A percentile compares a stretch with the other conserved stretches of the same genome.
Conservation (phyloP, 2,113 vertebrate genomes). For the Potamarius usumacintae region DNA sequence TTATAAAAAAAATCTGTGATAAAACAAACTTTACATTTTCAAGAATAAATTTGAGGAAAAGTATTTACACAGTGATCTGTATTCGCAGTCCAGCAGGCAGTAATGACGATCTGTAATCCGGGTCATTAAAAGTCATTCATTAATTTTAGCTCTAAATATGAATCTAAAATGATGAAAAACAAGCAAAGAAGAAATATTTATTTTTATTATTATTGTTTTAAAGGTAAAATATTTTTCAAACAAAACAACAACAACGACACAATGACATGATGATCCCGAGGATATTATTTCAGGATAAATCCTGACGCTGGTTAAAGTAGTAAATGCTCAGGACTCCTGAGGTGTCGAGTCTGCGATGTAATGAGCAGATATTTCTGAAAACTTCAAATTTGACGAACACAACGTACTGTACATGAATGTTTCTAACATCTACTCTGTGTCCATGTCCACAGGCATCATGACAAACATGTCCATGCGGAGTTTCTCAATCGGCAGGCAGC, state of each 20-base stretch:
- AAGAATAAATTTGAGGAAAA: background rate
- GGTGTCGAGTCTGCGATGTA: background rate
- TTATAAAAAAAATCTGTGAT: too few relatives aligned
- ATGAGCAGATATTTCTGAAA: background rate
- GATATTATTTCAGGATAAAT: too few relatives aligned
- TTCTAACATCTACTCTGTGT: background rate
- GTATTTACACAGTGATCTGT: background rate
- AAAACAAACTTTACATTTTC: too few relatives aligned
- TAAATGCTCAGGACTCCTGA: background rate
- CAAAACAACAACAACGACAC: too few relatives aligned
- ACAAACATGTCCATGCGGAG: constrained; percentile 73
- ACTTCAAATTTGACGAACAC: background rate
- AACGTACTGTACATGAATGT: too few relatives aligned
- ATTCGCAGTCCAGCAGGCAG: background rate
- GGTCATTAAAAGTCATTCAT: too few relatives aligned
- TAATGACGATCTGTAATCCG: background rate
- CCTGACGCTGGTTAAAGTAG: background rate
- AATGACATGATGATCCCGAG: too few relatives aligned
- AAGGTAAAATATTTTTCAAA: too few relatives aligned
- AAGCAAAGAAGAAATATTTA: too few relatives aligned
- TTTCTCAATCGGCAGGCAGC: constrained; percentile 68
- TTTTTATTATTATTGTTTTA: too few relatives aligned
- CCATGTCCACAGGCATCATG: constrained; percentile 62
- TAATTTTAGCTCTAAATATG: too few relatives aligned
- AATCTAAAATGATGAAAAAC: too few relatives aligned